Conservation (phyloP, 2,888 invertebrate genomes). For the Bellardia bayeri region DNA sequence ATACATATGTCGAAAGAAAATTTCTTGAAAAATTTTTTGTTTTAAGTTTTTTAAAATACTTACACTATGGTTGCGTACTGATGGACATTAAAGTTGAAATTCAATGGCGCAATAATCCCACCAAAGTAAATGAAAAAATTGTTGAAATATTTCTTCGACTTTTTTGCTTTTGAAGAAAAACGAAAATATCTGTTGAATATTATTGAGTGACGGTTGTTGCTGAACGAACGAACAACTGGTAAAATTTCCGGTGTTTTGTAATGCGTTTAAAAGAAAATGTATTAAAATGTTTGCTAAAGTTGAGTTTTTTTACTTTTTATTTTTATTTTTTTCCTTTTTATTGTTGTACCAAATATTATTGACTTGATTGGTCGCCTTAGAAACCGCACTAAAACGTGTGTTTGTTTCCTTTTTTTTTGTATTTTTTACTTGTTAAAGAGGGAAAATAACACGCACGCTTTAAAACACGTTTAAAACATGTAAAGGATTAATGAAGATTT, state of each 20-base stretch:
- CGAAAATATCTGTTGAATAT: constrained; percentile 55
- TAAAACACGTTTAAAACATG: constrained; percentile 46
- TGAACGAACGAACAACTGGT: constrained; percentile 18
- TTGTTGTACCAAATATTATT: constrained; percentile 47
- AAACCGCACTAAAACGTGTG: constrained; percentile 59
- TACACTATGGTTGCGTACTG: constrained; percentile 70
- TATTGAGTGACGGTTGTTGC: constrained; percentile 21
- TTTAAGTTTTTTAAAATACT: constrained; percentile 47
- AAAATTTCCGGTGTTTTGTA: constrained; percentile 63
- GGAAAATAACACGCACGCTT: constrained; percentile 42
- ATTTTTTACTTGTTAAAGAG: constrained; percentile 1
- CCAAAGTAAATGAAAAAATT: constrained; percentile 37
- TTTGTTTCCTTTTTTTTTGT: constrained; percentile 8
- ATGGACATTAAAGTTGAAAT: constrained; percentile 46
- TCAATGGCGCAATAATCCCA: constrained; percentile 42
- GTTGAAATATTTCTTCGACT: constrained; percentile 38
- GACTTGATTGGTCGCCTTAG: constrained; percentile 66
- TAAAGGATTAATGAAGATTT: constrained; percentile 54
- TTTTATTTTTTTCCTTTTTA: constrained; percentile 34
- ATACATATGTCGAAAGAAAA: background rate
- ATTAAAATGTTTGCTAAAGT: constrained; percentile 27
- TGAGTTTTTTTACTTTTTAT: constrained; percentile 30
- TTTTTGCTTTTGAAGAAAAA: background rate
- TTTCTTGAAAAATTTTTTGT: background rate
- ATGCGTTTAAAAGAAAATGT: constrained; percentile 35